Base-by-base conservation (phyloP, 1,140 invertebrate species). In the Trichonephila clavata region DNA sequence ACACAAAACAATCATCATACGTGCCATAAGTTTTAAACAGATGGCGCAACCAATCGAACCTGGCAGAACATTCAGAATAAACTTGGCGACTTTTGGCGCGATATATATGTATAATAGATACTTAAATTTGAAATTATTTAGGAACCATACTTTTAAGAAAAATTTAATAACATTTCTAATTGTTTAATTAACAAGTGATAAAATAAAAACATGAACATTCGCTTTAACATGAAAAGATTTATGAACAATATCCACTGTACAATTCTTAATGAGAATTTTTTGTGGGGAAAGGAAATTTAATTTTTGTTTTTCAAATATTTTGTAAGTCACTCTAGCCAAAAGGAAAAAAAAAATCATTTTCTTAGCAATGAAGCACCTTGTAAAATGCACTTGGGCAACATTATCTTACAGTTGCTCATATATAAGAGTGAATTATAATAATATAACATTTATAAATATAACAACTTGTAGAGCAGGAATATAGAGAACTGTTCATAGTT, bases 381-480 rank as follows among this genome's bases (percentile, higher is more conserved):
- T 8, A 92, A 60, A 16, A 84, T 65, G 77, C 83, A 92, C 39
- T 59, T 59, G 91, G 90, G 59, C 80, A 59, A 86, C 83, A 86
- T 43, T 86, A 32, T 50, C 60, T 86, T 43, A 84, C 32, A 83
- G 20, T 83, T 59, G 68, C 43, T 90, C n/a, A 14, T 39, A 14
- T 39, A 24, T 43, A 92, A 92, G 43, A 92, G 81, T 65, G 91
- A 86, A 71, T 86, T 59, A 84, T 92, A 92, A 92, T 86, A 71
- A 92, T 92, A 83, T 84, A 92, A 86, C 91, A 92, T 92, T 92
- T 86, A 92, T 92, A 92, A 92, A 92, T 92, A 84, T 92, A 92
- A 92, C 90, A 92, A 92, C 80, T 84, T 84, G 77, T 68, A 60
- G 71, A 84, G 81, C 81, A 92, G 60, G 65, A 61, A 84, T 63